Evolutionary conservation across 2,888 invertebrate genomes (phyloP), one percentile per base, ranked within the genome.

Genomic region (Bombylius discolor): DNA sequence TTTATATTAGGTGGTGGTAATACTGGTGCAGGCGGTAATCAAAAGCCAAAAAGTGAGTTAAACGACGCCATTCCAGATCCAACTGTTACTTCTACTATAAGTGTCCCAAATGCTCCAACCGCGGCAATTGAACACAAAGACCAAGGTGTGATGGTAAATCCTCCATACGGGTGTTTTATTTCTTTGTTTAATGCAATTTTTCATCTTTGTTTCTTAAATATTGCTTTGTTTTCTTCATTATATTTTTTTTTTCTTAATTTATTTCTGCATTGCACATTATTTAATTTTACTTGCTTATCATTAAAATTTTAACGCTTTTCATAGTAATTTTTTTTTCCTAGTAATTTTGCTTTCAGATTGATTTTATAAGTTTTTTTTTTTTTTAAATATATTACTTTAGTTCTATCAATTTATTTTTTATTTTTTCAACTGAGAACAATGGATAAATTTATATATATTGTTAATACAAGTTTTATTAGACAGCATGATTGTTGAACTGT

Each of bases 31-130:
- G 6, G 14, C 64, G 47, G 49, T 53, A 68, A 79, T 67, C 73
- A 75, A 64, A 79, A 80, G 73, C 78, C 78, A 71, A 77, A 79
- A 81, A 84, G 83, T 83, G 81, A 84, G 82, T 82, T 81, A 68
- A 66, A 64, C 60, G 63, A 63, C 61, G 63, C 62, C 64, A 64
- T 65, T 64, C 63, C 65, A 61, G 61, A 62, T 53, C 52, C 58
- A 52, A 51, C 59, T 49, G 52, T 49, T 55, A 59, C 62, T 61
- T 56, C 61, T 62, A 61, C 62, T 61, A 62, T 57, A 54, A 50
- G 62, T 61, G 61, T 65, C 59, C 39, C 39, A 8, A 6, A 36
- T 11, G 39, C 12, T 42, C 48, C 58, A 61, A 57, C 69, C 69
- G 65, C 71, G 70, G 65, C 70, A 73, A 65, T 70, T 74, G 68